Evolutionary conservation across 2,797 vertebrate genomes (phyloP).

Genomic region (Cyclopterus lumpus): DNA sequence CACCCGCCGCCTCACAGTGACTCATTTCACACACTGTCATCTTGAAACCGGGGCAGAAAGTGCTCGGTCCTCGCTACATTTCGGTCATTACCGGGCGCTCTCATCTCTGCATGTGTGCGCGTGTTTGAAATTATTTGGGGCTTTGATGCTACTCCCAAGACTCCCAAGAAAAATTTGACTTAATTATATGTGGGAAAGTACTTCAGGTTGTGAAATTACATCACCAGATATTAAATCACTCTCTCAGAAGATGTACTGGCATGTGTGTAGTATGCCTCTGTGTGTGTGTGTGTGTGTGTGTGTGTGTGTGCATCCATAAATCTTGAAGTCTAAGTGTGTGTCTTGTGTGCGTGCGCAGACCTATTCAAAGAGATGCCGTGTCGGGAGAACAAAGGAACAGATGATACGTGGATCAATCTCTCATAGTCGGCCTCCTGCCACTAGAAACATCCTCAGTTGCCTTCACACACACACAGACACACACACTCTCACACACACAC

Average conservation of each 20-base stretch:
- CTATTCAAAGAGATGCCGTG: slow-evolving; percentile 15
- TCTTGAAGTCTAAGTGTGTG: slow-evolving; percentile 2
- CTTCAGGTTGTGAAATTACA: slow-evolving; percentile 23
- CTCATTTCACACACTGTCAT: slow-evolving; percentile 44
- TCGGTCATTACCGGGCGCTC: background rate
- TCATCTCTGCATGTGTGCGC: slow-evolving; percentile 5
- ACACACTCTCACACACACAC: background rate
- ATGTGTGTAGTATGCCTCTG: slow-evolving; percentile 1
- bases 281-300: slow-evolving; percentile 11
- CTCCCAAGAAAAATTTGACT: background rate
- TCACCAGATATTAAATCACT: slow-evolving; percentile 28
- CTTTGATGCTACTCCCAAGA: slow-evolving; percentile 16
- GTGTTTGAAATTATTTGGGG: background rate
- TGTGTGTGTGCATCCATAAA: slow-evolving; percentile 7
- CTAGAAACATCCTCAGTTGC: slow-evolving; percentile 6
- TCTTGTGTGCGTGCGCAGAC: background rate
- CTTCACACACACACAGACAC: slow-evolving; percentile 4
- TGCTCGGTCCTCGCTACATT: background rate
- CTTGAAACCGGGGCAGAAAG: background rate
- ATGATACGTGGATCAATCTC: slow-evolving; percentile 39
- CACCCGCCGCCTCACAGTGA: slow-evolving; percentile 29
- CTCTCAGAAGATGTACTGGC: background rate
- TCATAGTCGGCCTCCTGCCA: slow-evolving; percentile 31
- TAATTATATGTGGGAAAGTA: slow-evolving; percentile 3
- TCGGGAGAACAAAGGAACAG: slow-evolving; percentile 46